phyloP scores from a whole-genome alignment of 2,888 invertebrate species.

The Nomada fucata region DNA sequence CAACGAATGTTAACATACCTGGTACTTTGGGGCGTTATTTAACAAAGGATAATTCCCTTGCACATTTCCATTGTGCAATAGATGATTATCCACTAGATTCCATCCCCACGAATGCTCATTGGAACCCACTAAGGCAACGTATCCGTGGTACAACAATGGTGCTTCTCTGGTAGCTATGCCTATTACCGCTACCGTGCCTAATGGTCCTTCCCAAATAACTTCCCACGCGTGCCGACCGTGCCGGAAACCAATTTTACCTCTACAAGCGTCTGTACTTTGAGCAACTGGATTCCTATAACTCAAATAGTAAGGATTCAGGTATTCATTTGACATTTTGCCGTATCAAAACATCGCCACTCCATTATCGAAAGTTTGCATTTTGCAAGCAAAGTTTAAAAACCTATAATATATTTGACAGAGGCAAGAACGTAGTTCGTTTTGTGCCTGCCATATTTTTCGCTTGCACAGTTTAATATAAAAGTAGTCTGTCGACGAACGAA shows the following conservation, averaged over 20 bases:
- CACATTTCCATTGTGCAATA: constrained; percentile 97
- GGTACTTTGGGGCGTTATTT: constrained; percentile 99
- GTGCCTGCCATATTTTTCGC: neutral
- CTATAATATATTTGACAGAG: too few species aligned
- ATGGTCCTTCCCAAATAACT: constrained; percentile 98
- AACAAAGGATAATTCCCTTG: constrained; percentile 97
- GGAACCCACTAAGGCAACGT: constrained; percentile 96
- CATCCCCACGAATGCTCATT: constrained; percentile 99
- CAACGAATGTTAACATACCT: constrained; percentile 86
- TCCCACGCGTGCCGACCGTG: constrained; percentile 98
- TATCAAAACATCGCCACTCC: neutral
- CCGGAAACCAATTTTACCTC: constrained; percentile 95
- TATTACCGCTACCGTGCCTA: constrained; percentile 99
- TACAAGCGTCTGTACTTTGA: constrained; percentile 98
- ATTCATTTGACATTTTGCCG: constrained; percentile 1
- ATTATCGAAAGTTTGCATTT: neutral
- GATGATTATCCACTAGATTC: constrained; percentile 99
- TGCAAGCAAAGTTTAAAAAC: too few species aligned
- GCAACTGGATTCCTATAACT: constrained; percentile 95
- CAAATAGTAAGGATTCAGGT: neutral
- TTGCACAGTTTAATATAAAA: neutral
- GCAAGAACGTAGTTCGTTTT: neutral
- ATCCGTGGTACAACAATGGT: constrained; percentile 96
- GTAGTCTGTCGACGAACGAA: neutral
- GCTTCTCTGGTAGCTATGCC: constrained; percentile 98